phyloP scores from a whole-genome alignment of 64 coral and sea anemone species.

The Montipora sp. region DNA sequence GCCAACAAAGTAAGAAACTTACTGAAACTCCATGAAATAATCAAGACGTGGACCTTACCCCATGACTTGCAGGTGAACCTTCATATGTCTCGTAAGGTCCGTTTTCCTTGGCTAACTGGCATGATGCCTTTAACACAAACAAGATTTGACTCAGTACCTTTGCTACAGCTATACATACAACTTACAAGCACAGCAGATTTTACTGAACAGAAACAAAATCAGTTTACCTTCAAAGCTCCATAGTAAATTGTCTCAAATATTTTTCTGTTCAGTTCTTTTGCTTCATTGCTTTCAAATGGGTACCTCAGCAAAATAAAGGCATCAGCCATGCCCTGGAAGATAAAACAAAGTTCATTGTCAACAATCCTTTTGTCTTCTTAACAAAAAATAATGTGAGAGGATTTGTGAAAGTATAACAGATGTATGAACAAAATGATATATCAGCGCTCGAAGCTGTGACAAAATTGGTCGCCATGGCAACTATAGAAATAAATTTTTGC shows the following conservation, averaged over 20 bases:
- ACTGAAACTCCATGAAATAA: neutral
- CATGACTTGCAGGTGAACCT: slow-evolving; percentile 89
- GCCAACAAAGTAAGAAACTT: neutral
- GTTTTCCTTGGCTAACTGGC: slow-evolving; percentile 79
- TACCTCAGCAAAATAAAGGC: slow-evolving; percentile 98
- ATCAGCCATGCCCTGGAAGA: slow-evolving; percentile 91
- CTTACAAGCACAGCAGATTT: no score
- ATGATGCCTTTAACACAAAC: slow-evolving; percentile 78
- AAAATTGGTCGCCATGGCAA: no score
- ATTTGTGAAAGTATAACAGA: no score
- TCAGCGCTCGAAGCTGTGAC: no score
- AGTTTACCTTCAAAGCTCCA: slow-evolving; percentile 94
- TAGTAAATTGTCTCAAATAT: slow-evolving; percentile 99
- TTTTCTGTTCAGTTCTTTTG: slow-evolving; percentile 80
- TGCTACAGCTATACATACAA: no score
- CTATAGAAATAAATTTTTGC: no score
- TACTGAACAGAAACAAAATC: neutral
- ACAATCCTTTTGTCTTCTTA: neutral
- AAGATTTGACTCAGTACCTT: neutral
- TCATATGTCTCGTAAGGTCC: slow-evolving; percentile 89
- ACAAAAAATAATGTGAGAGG: no score
- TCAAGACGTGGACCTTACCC: slow-evolving; percentile 58
- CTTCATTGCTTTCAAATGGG: slow-evolving; percentile 93
- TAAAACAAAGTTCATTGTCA: neutral
- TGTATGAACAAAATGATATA: no score